Percentiles rank a stretch among this genome's conserved stretches.
phyloP scores from a whole-genome alignment of 2,888 invertebrate species.

The Fragum sueziense region DNA sequence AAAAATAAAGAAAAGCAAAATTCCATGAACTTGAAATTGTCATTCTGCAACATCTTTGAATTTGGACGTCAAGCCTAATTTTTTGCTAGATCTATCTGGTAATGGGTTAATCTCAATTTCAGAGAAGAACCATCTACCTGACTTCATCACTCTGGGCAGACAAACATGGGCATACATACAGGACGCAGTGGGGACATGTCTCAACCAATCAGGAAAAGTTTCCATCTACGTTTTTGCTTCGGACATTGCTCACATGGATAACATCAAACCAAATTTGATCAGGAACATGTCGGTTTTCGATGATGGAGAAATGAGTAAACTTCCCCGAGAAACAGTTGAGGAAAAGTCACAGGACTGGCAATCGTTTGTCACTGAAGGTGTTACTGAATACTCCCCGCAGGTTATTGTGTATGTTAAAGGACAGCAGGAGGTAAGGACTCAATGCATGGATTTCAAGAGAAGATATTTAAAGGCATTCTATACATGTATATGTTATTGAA shows the following conservation, averaged over 20 bases:
- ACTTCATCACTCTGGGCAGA: background rate
- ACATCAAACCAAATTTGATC: background rate
- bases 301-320: background rate
- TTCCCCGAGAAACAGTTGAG: background rate
- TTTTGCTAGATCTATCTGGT: no score
- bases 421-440: background rate
- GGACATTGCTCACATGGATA: background rate
- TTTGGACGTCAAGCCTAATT: no score
- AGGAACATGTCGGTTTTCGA: background rate
- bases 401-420: background rate
- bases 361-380: background rate
- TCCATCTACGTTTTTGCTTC: background rate
- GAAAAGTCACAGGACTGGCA: background rate
- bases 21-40: no score
- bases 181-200: background rate
- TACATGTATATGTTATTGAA: no score
- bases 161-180: background rate
- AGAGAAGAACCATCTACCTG: background rate
- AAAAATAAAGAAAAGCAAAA: no score
- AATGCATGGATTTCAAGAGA: no score
- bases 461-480: no score
- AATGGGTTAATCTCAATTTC: no score
- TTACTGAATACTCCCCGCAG: background rate
- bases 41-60: no score
- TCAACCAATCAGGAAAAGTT: background rate